Conservation (phyloP, 2,797 vertebrate species). For the Gouania willdenowi region DNA sequence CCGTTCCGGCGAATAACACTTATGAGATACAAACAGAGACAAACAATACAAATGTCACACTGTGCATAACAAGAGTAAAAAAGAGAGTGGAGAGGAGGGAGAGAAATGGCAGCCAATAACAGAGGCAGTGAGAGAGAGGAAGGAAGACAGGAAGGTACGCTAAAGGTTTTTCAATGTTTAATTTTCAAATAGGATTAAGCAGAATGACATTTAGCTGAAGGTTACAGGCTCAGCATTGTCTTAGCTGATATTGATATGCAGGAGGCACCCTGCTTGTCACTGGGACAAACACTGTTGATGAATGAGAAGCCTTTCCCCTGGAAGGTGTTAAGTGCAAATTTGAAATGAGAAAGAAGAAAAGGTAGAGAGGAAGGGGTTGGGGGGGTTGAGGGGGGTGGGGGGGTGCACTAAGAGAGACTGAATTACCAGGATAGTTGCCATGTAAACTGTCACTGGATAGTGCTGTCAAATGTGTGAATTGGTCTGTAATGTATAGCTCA, state of each 20-base stretch:
- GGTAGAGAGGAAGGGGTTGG: constrained; percentile 12
- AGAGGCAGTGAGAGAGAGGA: constrained; percentile 53
- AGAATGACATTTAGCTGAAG: constrained; percentile 89
- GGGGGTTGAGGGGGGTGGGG: background rate
- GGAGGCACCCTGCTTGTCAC: constrained; percentile 80
- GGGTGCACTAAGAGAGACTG: constrained; percentile 45
- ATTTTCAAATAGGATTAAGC: constrained; percentile 90
- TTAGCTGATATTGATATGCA: constrained; percentile 87
- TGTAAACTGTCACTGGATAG: constrained; percentile 64
- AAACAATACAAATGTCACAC: constrained; percentile 79
- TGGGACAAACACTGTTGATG: constrained; percentile 84
- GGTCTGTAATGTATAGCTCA: constrained; percentile 52
- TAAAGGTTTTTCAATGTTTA: constrained; percentile 86
- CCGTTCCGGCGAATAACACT: constrained; percentile 40
- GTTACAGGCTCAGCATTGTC: constrained; percentile 83
- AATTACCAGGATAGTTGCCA: constrained; percentile 64
- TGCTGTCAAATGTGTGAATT: constrained; percentile 70
- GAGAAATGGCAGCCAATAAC: constrained; percentile 51
- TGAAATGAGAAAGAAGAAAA: constrained; percentile 71
- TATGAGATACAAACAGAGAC: constrained; percentile 54
- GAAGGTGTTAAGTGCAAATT: constrained; percentile 86
- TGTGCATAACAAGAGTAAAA: constrained; percentile 45
- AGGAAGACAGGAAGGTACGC: constrained; percentile 72
- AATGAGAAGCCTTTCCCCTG: constrained; percentile 81
- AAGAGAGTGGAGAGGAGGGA: constrained; percentile 16